A percentile compares a stretch with the other conserved stretches of the same genome.
phyloP scores from a whole-genome alignment of 2,888 invertebrate genomes.

The Erebia aethiops region DNA sequence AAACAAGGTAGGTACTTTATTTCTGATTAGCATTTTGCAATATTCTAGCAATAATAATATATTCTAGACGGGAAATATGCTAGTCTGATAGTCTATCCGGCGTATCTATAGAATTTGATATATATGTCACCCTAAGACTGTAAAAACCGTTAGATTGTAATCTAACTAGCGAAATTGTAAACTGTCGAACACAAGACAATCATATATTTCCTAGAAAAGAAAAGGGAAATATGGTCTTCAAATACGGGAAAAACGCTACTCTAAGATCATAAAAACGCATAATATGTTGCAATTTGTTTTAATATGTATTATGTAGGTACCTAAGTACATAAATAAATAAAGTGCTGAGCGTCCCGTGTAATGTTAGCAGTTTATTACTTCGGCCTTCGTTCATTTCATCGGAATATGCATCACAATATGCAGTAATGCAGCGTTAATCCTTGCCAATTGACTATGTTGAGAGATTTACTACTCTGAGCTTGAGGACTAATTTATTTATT shows the following conservation, averaged over 20 bases:
- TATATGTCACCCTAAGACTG: too few species aligned
- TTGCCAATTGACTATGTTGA: conserved; percentile 40
- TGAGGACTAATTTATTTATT: conserved; percentile 31
- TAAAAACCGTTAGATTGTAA: too few species aligned
- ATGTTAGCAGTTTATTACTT: conserved; percentile 41
- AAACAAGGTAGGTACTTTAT: too few species aligned
- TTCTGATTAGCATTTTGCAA: too few species aligned
- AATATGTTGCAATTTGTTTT: conserved; percentile 35
- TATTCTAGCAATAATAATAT: too few species aligned
- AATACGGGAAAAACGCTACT: not conserved
- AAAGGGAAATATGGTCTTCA: not conserved
- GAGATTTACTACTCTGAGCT: conserved; percentile 34
- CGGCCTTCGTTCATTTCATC: conserved; percentile 40
- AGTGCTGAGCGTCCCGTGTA: conserved; percentile 31
- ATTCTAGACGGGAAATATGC: too few species aligned
- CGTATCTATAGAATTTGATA: too few species aligned
- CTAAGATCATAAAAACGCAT: not conserved
- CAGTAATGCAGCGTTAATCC: conserved; percentile 37
- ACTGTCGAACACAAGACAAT: too few species aligned
- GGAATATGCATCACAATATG: conserved; percentile 40
- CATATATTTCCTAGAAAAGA: not conserved
- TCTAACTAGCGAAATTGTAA: too few species aligned
- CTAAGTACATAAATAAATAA: too few species aligned
- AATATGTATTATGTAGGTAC: conserved; percentile 24
- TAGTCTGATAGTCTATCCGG: too few species aligned